Evolutionary conservation across 2,888 invertebrate species (phyloP), one percentile per base, ranked within the genome.

Genomic region (Linyphia triangularis): DNA sequence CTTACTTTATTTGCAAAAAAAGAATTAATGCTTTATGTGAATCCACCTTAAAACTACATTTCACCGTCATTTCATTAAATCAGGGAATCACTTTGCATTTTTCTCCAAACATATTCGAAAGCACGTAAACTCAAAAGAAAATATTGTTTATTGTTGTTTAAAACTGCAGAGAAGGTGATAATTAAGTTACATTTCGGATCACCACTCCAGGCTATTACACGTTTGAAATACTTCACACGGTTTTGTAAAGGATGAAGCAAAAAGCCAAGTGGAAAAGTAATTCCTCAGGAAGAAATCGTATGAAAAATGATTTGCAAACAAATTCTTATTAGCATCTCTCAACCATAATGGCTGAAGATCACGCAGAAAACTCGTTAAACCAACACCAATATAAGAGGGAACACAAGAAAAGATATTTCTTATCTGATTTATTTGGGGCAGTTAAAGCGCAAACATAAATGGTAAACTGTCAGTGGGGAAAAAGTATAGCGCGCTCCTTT

Each of bases 361-460:
- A 67, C 65, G 65, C 65, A 67, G n/a, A 30, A 33, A 67, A n/a
- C 65, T 67, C 65, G 33, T 67, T 67, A 67, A 67, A 43, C 43
- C 43, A 3, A 3, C 16, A 16, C 43, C 16, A 16, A 3, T 9
- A 16, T 4, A 10, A 43, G 16, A 43, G 16, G 3, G 10, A 13
- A 13, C 43, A 16, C 2, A 43, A 43, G 43, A 43, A 43, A 43
- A 43, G 10, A 7, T 16, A 43, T 43, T 43, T 43, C 43, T 43
- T 43, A 43, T 43, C 43, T 43, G 43, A 43, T 43, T 43, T 43
- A 43, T 43, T 16, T 43, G 43, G 43, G 43, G 43, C 43, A 43
- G 43, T 43, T 16, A 16, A 16, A 16, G 10, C 43, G 3, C 2
- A 43, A 43, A 43, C 43, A 43, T 43, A 43, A 43, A 43, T 16